Conservation (phyloP, 2,888 invertebrate genomes). For the Tetanocera ferruginea region DNA sequence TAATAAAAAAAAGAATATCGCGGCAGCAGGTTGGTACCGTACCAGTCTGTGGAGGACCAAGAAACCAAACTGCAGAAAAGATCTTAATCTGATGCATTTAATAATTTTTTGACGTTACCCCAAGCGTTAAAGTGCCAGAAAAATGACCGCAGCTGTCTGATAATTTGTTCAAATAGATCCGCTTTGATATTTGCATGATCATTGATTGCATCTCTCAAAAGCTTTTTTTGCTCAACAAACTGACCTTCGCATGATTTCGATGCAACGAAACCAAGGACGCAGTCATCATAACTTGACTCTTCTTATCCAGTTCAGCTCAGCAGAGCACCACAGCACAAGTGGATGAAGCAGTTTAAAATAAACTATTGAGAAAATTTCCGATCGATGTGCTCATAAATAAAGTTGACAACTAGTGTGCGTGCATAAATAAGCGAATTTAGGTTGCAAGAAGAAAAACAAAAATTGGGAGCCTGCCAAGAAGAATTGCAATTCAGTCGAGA, state of each 20-base stretch:
- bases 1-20: too few species aligned
- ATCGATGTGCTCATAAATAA: not conserved
- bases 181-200: not conserved
- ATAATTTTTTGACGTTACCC: not conserved
- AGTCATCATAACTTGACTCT: too few species aligned
- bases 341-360: not conserved
- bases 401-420: not conserved
- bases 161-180: not conserved
- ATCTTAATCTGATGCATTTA: not conserved
- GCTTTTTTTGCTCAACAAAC: not conserved
- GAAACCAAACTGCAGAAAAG: too few species aligned
- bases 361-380: not conserved
- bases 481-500: not conserved
- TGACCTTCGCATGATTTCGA: slow-evolving; percentile 19
- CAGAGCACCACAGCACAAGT: not conserved
- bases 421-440: not conserved
- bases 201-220: too few species aligned
- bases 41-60: too few species aligned
- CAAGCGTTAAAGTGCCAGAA: not conserved
- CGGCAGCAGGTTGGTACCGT: too few species aligned
- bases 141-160: not conserved
- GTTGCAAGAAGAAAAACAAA: not conserved
- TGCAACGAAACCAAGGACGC: not conserved
- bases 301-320: not conserved
- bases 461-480: not conserved